These are phyloP conservation scores for Microctenopoma stevenorrisi DNA, from an alignment of 2,797 vertebrate species.

Conservation along the genomic window DNA sequence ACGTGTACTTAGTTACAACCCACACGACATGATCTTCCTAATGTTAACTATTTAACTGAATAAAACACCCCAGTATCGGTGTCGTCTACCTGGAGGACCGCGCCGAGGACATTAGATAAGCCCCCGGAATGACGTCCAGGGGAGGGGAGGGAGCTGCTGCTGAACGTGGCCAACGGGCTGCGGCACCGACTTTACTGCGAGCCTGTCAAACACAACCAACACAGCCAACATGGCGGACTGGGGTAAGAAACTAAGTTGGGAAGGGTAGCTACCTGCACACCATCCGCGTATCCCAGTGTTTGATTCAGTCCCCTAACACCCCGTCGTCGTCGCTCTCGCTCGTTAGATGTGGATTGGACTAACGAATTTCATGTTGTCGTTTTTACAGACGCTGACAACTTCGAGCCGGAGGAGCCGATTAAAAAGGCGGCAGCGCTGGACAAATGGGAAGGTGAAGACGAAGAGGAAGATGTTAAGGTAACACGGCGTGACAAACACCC, in stretches of 20 bases:
- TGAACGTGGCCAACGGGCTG: constrained; percentile 60
- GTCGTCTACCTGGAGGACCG: neutral
- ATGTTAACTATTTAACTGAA: constrained; percentile 8
- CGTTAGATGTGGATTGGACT: constrained; percentile 57
- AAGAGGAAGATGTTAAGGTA: constrained; percentile 95
- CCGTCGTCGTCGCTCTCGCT: neutral
- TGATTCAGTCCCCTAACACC: neutral
- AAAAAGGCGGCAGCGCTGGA: constrained; percentile 84
- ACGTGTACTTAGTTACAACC: no score
- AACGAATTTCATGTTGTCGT: constrained; percentile 58
- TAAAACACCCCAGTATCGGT: neutral
- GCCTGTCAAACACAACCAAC: constrained; percentile 77
- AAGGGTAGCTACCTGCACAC: constrained; percentile 28
- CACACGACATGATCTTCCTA: neutral
- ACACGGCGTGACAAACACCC: neutral
- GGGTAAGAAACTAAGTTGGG: constrained; percentile 84
- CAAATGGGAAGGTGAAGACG: constrained; percentile 91
- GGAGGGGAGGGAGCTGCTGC: constrained; percentile 64
- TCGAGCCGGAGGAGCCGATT: constrained; percentile 86
- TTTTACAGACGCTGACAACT: constrained; percentile 89
- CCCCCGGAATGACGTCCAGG: constrained; percentile 49
- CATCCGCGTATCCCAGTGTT: constrained; percentile 11
- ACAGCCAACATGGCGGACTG: constrained; percentile 90
- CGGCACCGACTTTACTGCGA: constrained; percentile 51
- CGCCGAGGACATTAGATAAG: constrained; percentile 15